Conservation (phyloP, 2,797 vertebrate genomes). For the Synaphobranchus kaupii region DNA sequence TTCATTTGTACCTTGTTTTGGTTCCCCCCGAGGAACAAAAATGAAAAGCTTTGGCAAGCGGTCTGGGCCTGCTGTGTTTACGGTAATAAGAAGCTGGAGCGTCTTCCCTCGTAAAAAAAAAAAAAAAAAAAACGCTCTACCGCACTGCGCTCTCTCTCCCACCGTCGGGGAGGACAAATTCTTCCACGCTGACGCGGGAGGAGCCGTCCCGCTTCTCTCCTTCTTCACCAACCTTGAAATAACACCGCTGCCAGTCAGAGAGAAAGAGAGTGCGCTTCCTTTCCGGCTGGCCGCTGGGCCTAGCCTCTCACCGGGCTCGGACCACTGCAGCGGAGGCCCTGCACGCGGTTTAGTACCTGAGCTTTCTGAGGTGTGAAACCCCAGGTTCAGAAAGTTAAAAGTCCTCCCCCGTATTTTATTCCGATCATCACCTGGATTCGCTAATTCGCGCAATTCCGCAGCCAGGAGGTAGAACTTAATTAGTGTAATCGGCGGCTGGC, state of each 20-base stretch:
- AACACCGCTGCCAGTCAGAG: not conserved
- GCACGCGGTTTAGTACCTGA: not conserved
- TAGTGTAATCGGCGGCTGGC: too few relatives aligned
- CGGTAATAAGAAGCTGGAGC: slow-evolving; percentile 28
- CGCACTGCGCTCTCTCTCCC: not conserved
- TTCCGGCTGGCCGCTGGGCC: not conserved
- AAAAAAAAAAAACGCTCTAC: too few relatives aligned
- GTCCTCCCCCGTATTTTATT: too few relatives aligned
- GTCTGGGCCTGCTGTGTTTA: slow-evolving; percentile 1
- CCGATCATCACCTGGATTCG: too few relatives aligned
- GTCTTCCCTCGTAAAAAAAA: not conserved
- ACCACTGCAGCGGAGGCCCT: not conserved
- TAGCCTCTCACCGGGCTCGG: not conserved
- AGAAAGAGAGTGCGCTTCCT: not conserved
- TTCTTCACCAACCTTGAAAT: slow-evolving; percentile 6
- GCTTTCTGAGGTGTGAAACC: too few relatives aligned
- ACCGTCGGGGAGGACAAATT: slow-evolving; percentile 19
- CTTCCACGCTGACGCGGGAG: slow-evolving; percentile 25
- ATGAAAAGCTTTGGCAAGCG: slow-evolving; percentile 10
- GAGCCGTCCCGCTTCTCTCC: slow-evolving; percentile 11
- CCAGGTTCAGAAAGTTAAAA: too few relatives aligned
- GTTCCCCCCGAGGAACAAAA: not conserved
- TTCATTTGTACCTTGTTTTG: not conserved
- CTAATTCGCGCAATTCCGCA: too few relatives aligned
- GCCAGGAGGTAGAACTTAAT: too few relatives aligned